Percentiles rank a stretch among this genome's conserved stretches.
Evolutionary conservation across 2,888 invertebrate species (phyloP).

Genomic region (Scaptodrosophila latifasciaeformis): DNA sequence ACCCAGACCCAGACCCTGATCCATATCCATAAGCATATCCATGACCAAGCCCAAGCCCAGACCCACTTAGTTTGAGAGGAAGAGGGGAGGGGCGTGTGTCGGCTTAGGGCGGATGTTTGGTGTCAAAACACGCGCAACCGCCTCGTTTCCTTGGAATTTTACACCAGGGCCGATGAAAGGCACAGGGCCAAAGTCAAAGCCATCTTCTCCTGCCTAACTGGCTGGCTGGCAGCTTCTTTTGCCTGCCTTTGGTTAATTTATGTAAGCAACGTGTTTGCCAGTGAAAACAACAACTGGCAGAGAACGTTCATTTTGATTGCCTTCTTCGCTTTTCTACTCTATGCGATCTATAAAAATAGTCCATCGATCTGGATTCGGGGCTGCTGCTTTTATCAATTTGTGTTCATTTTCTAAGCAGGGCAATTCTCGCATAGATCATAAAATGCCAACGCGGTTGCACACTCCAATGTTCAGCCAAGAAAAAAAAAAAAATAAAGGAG

Average conservation of each 20-base stretch:
- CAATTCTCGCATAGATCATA: slow-evolving; percentile 55
- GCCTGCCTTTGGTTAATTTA: slow-evolving; percentile 41
- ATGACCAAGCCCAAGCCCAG: too few species aligned
- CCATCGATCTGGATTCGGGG: slow-evolving; percentile 20
- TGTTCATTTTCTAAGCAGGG: slow-evolving; percentile 59
- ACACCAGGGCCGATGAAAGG: too few species aligned
- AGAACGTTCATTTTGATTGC: background rate
- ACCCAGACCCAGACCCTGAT: slow-evolving; percentile 14
- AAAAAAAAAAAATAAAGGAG: too few species aligned
- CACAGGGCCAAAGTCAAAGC: too few species aligned
- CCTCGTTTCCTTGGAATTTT: slow-evolving; percentile 51
- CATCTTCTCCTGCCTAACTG: background rate
- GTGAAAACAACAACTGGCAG: slow-evolving; percentile 41
- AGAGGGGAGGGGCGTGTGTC: too few species aligned
- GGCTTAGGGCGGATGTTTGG: slow-evolving; percentile 62
- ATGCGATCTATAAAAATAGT: slow-evolving; percentile 48
- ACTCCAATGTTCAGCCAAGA: slow-evolving; percentile 25
- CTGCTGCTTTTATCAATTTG: slow-evolving; percentile 58
- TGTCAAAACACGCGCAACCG: slow-evolving; percentile 53
- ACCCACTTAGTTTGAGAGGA: too few species aligned
- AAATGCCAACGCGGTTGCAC: slow-evolving; percentile 32
- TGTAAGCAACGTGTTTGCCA: slow-evolving; percentile 59
- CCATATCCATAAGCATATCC: background rate
- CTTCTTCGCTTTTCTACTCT: too few species aligned
- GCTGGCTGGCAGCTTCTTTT: background rate